phyloP scores from a whole-genome alignment of 2,888 invertebrate genomes.

The Strigamia transsilvanica region DNA sequence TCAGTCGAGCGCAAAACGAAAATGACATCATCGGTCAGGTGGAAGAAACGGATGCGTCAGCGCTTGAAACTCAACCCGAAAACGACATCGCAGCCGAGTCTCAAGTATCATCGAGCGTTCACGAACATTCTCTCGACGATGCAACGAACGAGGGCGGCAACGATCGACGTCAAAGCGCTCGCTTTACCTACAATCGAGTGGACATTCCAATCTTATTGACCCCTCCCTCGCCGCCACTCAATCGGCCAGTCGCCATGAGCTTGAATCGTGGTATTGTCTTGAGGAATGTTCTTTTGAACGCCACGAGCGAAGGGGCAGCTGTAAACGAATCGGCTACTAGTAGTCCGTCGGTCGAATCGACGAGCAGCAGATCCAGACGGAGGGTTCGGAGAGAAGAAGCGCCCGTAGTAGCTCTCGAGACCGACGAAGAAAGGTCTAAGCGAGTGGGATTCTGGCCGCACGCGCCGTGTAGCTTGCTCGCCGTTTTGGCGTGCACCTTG shows the following conservation, averaged over 20 bases:
- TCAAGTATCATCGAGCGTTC: background rate
- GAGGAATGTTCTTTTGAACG: background rate
- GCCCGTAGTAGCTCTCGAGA: slow-evolving; percentile 1
- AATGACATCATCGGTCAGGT: slow-evolving; percentile 6
- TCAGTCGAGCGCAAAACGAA: slow-evolving; percentile 49
- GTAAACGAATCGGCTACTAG: background rate
- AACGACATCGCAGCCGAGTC: background rate
- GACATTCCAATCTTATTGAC: slow-evolving; percentile 14
- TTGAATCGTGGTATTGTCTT: background rate
- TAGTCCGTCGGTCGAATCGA: background rate
- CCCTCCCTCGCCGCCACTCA: background rate
- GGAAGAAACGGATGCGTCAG: slow-evolving; percentile 23
- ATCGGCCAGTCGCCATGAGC: background rate
- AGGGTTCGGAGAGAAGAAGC: background rate
- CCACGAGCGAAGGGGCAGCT: background rate
- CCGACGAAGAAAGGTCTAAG: slow-evolving; percentile 55
- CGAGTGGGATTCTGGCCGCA: slow-evolving; percentile 61
- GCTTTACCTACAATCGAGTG: slow-evolving; percentile 35
- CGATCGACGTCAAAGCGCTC: slow-evolving; percentile 32
- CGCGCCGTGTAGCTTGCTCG: slow-evolving; percentile 77
- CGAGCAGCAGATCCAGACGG: background rate
- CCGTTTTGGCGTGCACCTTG: slow-evolving; percentile 83
- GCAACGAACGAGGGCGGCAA: background rate
- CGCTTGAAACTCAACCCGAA: slow-evolving; percentile 1
- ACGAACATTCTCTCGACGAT: background rate